Evolutionary conservation across 2,797 vertebrate species (phyloP), one percentile per base, ranked within the genome.

Genomic region (Linurgus olivaceus): DNA sequence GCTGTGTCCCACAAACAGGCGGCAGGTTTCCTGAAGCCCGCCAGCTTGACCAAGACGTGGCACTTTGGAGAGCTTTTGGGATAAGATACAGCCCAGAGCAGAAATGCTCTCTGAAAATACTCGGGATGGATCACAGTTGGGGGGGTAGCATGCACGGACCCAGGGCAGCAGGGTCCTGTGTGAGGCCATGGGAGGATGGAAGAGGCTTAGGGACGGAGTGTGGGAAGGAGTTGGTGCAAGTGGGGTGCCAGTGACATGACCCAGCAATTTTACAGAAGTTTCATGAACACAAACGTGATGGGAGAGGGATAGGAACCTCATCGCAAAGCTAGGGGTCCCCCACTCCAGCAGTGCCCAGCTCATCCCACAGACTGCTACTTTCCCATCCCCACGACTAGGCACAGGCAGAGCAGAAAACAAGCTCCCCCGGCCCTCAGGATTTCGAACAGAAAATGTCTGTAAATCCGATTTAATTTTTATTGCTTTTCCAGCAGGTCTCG

Each of bases 81-180:
- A 77, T 1, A 2, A 54, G 73, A 54, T 4, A 4, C 29, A 85
- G 45, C 23, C 21, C 17, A 11, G 26, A 6, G 29, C 44, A 40
- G 54, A 51, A 25, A 38, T 11, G 25, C 6, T 12, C 26, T 61
- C 48, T 38, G 20, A 55, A 90, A 91, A 16, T 33, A 31, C 7
- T 44, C 0, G 0, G 33, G 48, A 50, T 2, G 1, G 11, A 40
- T 31, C 10, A 3, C 15, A 12, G 1, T 0, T 7, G 0, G 4
- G 9, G 11, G 24, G 9, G 1, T 3, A 0, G 11, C 3, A 6
- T 62, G 62, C 40, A 51, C 7, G 14, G 25, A 62, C 5, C 8
- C 10, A 6, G 25, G 35, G 24, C 17, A 65, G n/a, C 0, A 4
- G n/a, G 66, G 38, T 75, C 29, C 57, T 58, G 18, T 1, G 0